Percentiles rank a stretch among this genome's conserved stretches.
phyloP scores from a whole-genome alignment of 2,113 vertebrate genomes.

The Laterallus jamaicensis region DNA sequence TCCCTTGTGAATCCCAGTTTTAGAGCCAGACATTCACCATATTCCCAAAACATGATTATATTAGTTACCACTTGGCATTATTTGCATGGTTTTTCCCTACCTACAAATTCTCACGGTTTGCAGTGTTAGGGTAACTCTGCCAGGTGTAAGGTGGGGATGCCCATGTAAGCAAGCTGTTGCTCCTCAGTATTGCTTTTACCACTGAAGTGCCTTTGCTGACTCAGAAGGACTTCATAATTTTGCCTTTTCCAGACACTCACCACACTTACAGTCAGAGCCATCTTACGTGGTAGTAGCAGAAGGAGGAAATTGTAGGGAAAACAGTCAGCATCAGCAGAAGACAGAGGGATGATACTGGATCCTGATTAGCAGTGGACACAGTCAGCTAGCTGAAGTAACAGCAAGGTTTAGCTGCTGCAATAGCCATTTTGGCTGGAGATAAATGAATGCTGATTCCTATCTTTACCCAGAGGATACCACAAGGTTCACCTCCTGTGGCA shows the following conservation, averaged over 20 bases:
- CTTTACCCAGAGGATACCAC: not conserved
- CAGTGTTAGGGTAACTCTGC: not conserved
- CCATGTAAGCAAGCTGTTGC: not conserved
- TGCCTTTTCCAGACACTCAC: not conserved
- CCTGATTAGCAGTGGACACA: not conserved
- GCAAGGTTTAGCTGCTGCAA: not conserved
- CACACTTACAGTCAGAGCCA: not conserved
- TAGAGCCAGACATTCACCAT: not conserved
- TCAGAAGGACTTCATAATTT: not conserved
- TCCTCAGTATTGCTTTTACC: not conserved
- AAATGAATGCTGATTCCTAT: not conserved
- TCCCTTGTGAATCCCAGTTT: constrained; percentile 14
- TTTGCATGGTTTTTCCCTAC: constrained; percentile 22
- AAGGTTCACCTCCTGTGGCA: not conserved
- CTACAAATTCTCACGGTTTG: constrained; percentile 25
- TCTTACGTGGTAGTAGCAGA: not conserved
- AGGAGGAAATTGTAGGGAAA: not conserved
- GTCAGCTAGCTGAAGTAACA: not conserved
- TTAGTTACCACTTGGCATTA: not conserved
- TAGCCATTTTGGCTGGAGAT: not conserved
- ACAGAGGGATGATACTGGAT: not conserved
- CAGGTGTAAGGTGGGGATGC: not conserved
- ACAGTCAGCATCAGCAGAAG: not conserved
- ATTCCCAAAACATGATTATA: not conserved
- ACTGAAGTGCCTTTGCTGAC: constrained; percentile 2